Base-by-base conservation (phyloP, 1,140 invertebrate genomes). In the Drosophila ambigua region DNA sequence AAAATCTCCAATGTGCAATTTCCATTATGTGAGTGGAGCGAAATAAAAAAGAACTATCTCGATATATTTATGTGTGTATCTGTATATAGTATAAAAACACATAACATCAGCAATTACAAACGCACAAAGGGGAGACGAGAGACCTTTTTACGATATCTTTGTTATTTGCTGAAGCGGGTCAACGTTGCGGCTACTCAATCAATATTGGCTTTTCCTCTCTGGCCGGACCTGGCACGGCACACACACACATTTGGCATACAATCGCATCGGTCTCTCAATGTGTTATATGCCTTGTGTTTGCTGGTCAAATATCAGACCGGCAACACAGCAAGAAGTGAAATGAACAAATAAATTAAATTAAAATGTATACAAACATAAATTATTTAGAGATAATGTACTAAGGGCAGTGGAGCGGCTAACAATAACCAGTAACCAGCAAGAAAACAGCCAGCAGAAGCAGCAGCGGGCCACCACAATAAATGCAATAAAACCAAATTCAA, bases 351-450 rank as follows among this genome's bases (percentile, higher is more conserved):
- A 85, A 85, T 85, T 82, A 85, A 85, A 85, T 85, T 85, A 85
- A 85, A 85, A 85, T 87, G 82, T 85, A 85, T 87, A 85, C 82
- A 85, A 87, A 85, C 82, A 85, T 85, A 85, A 85, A 85, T 85
- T 85, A 85, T 85, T 85, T 85, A 85, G 82, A 85, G 82, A 87
- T 85, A 85, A 85, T 85, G 82, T 87, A 85, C 82, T 87, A 61
- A 69, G 72, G 73, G 54, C 67, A 69, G 67, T 69, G 65, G 67
- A 69, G 35, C 67, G 53, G 52, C 67, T 69, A 69, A 69, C 67
- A 69, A 69, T 69, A 69, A 58, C 67, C 67, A 66, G 60, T 54
- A 66, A 35, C 43, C 71, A 59, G 23, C 66, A 45, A 31, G 8
- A 9, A 59, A 53, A 23, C 59, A 26, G 41, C 11, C 23, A 51